These are phyloP conservation scores for Aradophagus sp. DNA, from an alignment of 1,140 invertebrate species.

Conservation along the genomic window DNA sequence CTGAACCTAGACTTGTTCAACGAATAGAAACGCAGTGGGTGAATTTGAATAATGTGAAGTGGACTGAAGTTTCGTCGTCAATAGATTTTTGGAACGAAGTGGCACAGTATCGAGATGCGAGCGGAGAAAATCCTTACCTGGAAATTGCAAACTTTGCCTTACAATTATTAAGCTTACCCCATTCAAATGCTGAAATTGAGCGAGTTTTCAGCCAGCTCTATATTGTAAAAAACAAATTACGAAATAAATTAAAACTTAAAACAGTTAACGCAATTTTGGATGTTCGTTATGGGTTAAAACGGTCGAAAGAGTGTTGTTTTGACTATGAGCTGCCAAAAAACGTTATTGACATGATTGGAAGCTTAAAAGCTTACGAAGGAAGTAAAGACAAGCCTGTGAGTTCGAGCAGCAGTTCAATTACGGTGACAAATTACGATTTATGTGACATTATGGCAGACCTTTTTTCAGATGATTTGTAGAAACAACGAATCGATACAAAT, in stretches of 20 bases:
- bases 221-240: constrained; percentile 30
- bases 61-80: constrained; percentile 33
- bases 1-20: not conserved
- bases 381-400: not conserved
- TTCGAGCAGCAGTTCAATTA: no score
- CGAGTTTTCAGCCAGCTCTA: constrained; percentile 47
- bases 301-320: constrained; percentile 1
- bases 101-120: constrained; percentile 1
- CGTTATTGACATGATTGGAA: not conserved
- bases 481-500: not conserved
- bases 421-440: not conserved
- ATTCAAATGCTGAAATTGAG: constrained; percentile 31
- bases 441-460: not conserved
- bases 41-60: constrained; percentile 13
- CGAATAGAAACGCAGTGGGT: constrained; percentile 5
- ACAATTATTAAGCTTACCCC: constrained; percentile 12
- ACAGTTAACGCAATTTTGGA: constrained; percentile 12
- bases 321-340: constrained; percentile 5
- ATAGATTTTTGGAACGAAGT: constrained; percentile 55
- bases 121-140: constrained; percentile 25
- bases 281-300: constrained; percentile 10
- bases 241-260: constrained; percentile 8
- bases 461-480: not conserved
- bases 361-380: not conserved
- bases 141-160: constrained; percentile 24